Evolutionary conservation across 2,888 invertebrate genomes (phyloP), one percentile per base, ranked within the genome.

Genomic region (Dasypogon diadema): DNA sequence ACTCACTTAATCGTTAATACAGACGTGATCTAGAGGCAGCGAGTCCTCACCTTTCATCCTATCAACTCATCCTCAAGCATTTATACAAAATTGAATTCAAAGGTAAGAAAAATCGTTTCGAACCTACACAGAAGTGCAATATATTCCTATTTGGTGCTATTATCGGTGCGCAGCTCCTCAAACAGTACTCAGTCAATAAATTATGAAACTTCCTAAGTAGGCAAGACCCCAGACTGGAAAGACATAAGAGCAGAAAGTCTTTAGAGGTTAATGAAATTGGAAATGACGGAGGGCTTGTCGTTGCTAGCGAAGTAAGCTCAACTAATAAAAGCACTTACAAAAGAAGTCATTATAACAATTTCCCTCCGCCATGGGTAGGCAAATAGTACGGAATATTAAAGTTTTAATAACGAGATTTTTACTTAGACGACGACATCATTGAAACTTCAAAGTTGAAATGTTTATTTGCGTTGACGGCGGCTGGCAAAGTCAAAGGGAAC

Each of bases 391-490:
- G 51, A 51, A 51, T 51, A 51, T 51, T 51, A 51, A 51, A 51
- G 51, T 51, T 51, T 51, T 51, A 51, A 51, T 51, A 51, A 51
- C 51, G 18, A 16, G 6, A 51, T 51, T 51, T 51, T 51, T 51
- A 51, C 18, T 16, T 51, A 51, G 51, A 21, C 51, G 51, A 21
- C 51, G 51, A 16, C 51, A 51, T 51, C 21, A 51, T 21, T 16
- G 51, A 51, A 18, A 21, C 51, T 51, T 51, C 51, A 51, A 51
- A 51, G 51, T 42, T 42, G 2, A 42, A 30, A 42, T 42, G 42
- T 42, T 42, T 42, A 42, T 42, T 42, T 42, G 42, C 42, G 2
- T 42, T 12, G 42, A 3, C 42, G 42, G 42, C 42, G 42, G 12
- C 42, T 6, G 2, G 1, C 2, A n/a, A 3, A 12, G 42, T 42